Conservation (phyloP, 2,113 vertebrate species). For the Epinephelus cyanopodus region DNA sequence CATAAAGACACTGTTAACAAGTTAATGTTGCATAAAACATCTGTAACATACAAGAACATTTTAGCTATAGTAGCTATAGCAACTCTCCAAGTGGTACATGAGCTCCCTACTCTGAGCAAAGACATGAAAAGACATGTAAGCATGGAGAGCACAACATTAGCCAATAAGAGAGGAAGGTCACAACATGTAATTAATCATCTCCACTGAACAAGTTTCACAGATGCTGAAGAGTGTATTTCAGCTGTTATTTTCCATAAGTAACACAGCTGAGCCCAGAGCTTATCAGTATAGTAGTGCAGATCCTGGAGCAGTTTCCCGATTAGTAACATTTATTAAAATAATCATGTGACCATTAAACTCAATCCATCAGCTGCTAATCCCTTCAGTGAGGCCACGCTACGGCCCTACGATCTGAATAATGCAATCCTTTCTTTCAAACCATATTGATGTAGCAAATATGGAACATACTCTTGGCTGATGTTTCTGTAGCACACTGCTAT, state of each 20-base stretch:
- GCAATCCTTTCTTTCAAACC: conserved; percentile 28
- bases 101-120: conserved; percentile 9
- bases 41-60: conserved; percentile 29
- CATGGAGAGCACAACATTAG: conserved; percentile 5
- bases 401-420: conserved; percentile 18
- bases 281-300: neutral
- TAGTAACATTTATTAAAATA: conserved; percentile 15
- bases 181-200: conserved; percentile 31
- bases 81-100: neutral
- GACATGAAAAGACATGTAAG: conserved; percentile 4
- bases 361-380: conserved; percentile 5
- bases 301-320: conserved; percentile 12
- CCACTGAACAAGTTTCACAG: conserved; percentile 10
- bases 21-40: conserved; percentile 46
- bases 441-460: neutral
- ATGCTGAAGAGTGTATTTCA: neutral
- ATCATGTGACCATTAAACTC: conserved; percentile 8
- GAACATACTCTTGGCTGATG: neutral
- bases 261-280: neutral
- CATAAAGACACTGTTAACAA: neutral
- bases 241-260: conserved; percentile 5
- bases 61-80: conserved; percentile 30
- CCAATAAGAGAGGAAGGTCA: conserved; percentile 25
- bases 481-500: neutral
- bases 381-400: neutral